phyloP scores from a whole-genome alignment of 2,888 invertebrate genomes.

The Dicycla oo region DNA sequence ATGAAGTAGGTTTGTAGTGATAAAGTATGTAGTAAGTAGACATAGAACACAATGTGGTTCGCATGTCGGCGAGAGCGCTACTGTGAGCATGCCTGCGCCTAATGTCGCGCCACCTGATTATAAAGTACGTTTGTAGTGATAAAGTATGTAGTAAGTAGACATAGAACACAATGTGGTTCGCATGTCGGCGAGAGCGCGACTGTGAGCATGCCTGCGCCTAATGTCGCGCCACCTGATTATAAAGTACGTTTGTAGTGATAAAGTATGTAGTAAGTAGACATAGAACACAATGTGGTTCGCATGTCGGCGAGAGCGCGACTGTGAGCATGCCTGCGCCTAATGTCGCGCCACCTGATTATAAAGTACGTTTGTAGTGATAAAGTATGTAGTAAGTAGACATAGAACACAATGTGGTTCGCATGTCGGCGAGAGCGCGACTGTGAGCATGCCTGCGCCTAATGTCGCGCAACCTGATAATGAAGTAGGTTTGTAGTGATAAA shows the following conservation, averaged over 20 bases:
- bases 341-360: constrained; percentile 74
- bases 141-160: constrained; percentile 23
- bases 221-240: constrained; percentile 75
- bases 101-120: constrained; percentile 76
- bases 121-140: constrained; percentile 21
- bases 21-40: constrained; percentile 24
- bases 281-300: constrained; percentile 35
- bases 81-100: constrained; percentile 68
- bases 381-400: constrained; percentile 25
- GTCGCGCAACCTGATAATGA: constrained; percentile 74
- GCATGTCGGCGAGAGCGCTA: constrained; percentile 55
- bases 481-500: constrained; percentile 1
- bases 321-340: constrained; percentile 71
- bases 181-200: constrained; percentile 54
- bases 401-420: constrained; percentile 36
- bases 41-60: constrained; percentile 33
- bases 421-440: constrained; percentile 52
- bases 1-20: constrained; percentile 47
- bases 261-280: constrained; percentile 23
- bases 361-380: neutral
- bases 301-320: constrained; percentile 53
- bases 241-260: neutral
- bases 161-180: constrained; percentile 35
- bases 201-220: constrained; percentile 70
- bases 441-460: constrained; percentile 73